phyloP scores from a whole-genome alignment of 2,797 vertebrate species.

The Anguilla anguilla region DNA sequence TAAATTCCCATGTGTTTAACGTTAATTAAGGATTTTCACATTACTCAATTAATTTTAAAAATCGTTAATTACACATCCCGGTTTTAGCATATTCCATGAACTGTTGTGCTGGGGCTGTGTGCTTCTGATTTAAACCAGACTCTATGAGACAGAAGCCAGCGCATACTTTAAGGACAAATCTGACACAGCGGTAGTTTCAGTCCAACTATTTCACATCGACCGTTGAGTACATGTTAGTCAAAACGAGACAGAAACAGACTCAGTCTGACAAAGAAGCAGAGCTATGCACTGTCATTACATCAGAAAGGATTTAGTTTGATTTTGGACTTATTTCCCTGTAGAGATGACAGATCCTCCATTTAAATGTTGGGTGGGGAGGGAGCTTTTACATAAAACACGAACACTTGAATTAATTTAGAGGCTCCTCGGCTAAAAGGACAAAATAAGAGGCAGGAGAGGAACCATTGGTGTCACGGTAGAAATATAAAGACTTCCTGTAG shows the following conservation, averaged over 20 bases:
- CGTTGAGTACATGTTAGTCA: neutral
- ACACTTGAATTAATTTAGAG: neutral
- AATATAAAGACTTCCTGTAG: constrained; percentile 53
- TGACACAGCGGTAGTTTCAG: neutral
- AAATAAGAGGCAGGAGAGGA: neutral
- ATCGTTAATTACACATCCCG: too few species aligned
- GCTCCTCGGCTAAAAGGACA: neutral
- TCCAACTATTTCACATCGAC: neutral
- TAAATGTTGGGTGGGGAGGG: neutral
- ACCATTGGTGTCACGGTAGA: constrained; percentile 63
- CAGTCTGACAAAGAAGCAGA: neutral
- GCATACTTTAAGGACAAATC: neutral
- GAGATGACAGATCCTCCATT: neutral
- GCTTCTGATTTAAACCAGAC: neutral
- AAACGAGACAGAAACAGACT: neutral
- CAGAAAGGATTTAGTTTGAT: neutral
- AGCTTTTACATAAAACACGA: neutral
- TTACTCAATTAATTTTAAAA: too few species aligned
- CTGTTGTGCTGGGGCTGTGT: neutral
- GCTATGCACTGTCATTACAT: neutral
- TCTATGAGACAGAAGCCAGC: neutral
- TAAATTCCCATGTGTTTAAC: constrained; percentile 1
- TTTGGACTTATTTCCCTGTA: neutral
- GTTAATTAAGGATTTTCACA: neutral
- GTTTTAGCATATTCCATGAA: neutral